Conservation (phyloP, 1,140 invertebrate species). For the Cotesia vestalis region DNA sequence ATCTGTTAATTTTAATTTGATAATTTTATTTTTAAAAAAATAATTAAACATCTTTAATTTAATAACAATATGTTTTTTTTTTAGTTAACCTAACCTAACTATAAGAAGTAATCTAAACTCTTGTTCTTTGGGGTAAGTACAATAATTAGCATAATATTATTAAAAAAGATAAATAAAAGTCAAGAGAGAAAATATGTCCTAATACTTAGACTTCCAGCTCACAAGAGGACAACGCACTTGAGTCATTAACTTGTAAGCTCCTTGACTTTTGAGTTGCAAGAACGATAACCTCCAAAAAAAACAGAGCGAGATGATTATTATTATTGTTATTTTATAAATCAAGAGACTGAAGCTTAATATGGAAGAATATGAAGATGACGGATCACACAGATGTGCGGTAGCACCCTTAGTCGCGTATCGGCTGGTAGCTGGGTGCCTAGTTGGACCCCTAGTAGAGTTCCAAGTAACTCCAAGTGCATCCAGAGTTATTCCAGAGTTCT, state of each 20-base stretch:
- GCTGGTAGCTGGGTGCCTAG: neutral
- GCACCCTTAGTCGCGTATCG: slow-evolving; percentile 29
- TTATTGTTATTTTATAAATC: slow-evolving; percentile 9
- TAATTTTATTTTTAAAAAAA: no score
- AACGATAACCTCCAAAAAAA: slow-evolving; percentile 8
- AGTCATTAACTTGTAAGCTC: slow-evolving; percentile 23
- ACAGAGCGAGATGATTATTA: no score
- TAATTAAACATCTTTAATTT: no score
- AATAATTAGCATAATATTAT: no score
- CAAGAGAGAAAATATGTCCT: neutral
- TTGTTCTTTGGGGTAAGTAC: no score
- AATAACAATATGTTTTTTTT: no score
- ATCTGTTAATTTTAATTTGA: no score
- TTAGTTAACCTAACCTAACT: no score
- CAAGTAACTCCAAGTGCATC: slow-evolving; percentile 39
- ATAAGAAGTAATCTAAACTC: no score
- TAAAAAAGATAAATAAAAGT: neutral
- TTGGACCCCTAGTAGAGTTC: slow-evolving; percentile 32
- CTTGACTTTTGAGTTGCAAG: slow-evolving; percentile 2
- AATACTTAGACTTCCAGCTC: neutral
- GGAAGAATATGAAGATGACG: slow-evolving; percentile 37
- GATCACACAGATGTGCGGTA: slow-evolving; percentile 41
- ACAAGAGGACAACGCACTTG: slow-evolving; percentile 33
- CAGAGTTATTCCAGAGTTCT: slow-evolving; percentile 14
- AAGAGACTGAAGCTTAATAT: neutral